Percentiles rank a stretch among this genome's conserved stretches.
Conservation (phyloP, 2,113 vertebrate genomes). For the Gasterosteus nipponicus region DNA sequence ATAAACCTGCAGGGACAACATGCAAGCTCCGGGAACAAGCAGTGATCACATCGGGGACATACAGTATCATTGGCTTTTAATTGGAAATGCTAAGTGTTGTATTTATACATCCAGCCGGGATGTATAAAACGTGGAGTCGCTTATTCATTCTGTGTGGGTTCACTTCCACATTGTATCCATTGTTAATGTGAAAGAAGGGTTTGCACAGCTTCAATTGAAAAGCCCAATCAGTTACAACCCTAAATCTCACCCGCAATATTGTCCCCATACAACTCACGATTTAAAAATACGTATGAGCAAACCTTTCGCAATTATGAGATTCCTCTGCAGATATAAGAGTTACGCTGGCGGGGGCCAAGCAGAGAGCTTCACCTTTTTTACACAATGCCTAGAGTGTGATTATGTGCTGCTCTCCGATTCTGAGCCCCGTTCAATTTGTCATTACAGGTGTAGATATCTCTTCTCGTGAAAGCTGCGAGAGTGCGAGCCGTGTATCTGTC, state of each 20-base stretch:
- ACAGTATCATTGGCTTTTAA: neutral
- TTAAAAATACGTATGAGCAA: constrained; percentile 10
- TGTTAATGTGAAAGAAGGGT: neutral
- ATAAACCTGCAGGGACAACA: neutral
- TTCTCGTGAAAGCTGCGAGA: constrained; percentile 9
- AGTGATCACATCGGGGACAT: neutral
- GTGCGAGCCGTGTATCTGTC: constrained; percentile 45
- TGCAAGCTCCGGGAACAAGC: neutral
- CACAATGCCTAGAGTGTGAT: constrained; percentile 39
- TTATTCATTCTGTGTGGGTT: neutral
- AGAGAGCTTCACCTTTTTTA: constrained; percentile 25
- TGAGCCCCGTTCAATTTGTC: constrained; percentile 66
- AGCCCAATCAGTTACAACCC: constrained; percentile 32
- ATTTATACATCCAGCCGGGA: neutral
- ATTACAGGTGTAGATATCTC: constrained; percentile 37
- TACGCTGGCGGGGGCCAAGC: constrained; percentile 27
- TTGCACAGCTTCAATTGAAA: constrained; percentile 13
- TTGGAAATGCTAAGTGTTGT: neutral
- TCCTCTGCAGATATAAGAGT: constrained; percentile 43
- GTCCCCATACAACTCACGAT: constrained; percentile 21
- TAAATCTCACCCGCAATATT: constrained; percentile 7
- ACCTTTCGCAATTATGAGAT: constrained; percentile 44
- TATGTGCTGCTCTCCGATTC: constrained; percentile 50
- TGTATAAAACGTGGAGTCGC: neutral
- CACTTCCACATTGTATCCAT: neutral